Evolutionary conservation across 2,888 invertebrate genomes (phyloP).

Genomic region (Agrochola circellaris): DNA sequence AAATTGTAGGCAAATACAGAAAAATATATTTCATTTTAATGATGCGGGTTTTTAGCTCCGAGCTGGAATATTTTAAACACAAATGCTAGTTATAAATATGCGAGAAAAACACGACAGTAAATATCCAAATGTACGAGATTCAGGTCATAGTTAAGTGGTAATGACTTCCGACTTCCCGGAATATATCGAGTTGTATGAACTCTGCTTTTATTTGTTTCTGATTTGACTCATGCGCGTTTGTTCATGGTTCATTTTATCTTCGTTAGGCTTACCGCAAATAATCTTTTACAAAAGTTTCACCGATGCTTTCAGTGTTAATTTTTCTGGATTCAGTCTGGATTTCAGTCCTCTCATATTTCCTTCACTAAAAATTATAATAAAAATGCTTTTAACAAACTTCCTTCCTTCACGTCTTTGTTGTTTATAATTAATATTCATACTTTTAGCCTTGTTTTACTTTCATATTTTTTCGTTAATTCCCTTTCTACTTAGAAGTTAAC

Average conservation of each 20-base stretch:
- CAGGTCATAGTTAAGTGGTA: conserved; percentile 57
- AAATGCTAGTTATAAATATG: conserved; percentile 37
- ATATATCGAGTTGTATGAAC: conserved; percentile 56
- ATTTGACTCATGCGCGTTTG: conserved; percentile 56
- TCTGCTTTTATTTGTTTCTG: conserved; percentile 60
- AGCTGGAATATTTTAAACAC: conserved; percentile 31
- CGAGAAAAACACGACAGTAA: conserved; percentile 44
- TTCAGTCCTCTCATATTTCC: conserved; percentile 28
- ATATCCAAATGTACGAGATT: conserved; percentile 42
- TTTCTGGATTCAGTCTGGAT: conserved; percentile 1
- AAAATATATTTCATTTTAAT: conserved; percentile 26
- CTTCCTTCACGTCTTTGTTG: conserved; percentile 27
- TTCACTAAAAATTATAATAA: conserved; percentile 33
- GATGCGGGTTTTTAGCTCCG: conserved; percentile 38
- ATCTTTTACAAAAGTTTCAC: background rate
- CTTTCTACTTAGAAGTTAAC: background rate
- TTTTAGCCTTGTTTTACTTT: conserved; percentile 21
- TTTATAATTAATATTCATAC: conserved; percentile 34
- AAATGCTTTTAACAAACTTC: conserved; percentile 48
- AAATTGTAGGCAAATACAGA: background rate
- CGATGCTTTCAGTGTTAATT: conserved; percentile 15
- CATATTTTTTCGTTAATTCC: conserved; percentile 7
- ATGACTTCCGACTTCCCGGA: conserved; percentile 61
- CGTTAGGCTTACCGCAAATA: conserved; percentile 10
- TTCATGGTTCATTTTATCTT: conserved; percentile 50